Base-by-base conservation (phyloP, 2,797 vertebrate genomes). In the Prunella strophiata region DNA sequence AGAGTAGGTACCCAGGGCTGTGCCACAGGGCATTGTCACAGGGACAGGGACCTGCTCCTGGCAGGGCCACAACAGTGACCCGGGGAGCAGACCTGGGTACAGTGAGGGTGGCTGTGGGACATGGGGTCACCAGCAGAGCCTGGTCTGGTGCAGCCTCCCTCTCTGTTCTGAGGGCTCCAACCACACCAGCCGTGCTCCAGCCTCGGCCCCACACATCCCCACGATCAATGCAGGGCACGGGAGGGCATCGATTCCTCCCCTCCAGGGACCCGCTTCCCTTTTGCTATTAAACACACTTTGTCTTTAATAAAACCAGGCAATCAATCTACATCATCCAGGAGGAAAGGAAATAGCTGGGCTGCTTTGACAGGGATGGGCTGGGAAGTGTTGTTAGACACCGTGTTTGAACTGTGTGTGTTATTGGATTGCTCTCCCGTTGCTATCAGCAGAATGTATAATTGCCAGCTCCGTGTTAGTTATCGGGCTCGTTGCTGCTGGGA, bases 281-380 rank as follows among this genome's bases (percentile, higher is more conserved):
- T 96, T 96, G 97, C 97, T 97, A 97, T 98, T 98, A 98, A 98
- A 98, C 97, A 96, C 97, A 96, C 98, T 98, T 98, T 98, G 98
- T 98, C 98, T 98, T 98, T 98, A 98, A 98, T 98, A 97, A 98
- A 98, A 98, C 97, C 88, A 34, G 96, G 97, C 97, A 96, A 98
- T 99, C 98, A 97, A 98, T 98, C 96, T 95, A 96, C 94, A 95
- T 94, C 93, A 43, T 82, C 42, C 86, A 16, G 94, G 61, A 89
- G 88, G 91, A 50, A 67, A 80, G 83, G 93, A 94, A 77, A 90
- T 71, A 67, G 87, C 94, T 45, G 54, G 16, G 89, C 96, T 95
- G n/a, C 93, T 94, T 91, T 94, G 71, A 76, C 86, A 74, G 74
- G 83, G 40, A 12, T 36, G 89, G 91, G 91, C 93, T 7, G 58